These are phyloP conservation scores for Deroplatys truncata DNA, from an alignment of 2,888 invertebrate species.

Conservation along the genomic window DNA sequence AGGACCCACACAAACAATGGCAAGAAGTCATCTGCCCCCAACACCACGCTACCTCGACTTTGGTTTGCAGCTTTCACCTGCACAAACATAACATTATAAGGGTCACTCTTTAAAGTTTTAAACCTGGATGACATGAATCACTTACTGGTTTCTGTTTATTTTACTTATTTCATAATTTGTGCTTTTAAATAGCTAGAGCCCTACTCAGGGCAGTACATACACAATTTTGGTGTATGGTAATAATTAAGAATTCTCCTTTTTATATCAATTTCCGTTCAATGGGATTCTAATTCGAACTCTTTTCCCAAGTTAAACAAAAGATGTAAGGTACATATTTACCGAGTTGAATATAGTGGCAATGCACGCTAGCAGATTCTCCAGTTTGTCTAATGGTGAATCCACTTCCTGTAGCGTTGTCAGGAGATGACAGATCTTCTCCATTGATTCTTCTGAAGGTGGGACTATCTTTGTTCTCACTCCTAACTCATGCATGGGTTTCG, in stretches of 20 bases:
- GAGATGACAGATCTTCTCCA: constrained; percentile 73
- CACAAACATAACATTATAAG: not conserved
- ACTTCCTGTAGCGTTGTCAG: constrained; percentile 83
- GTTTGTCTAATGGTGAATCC: constrained; percentile 88
- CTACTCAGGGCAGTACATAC: no score
- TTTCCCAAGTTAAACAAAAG: no score
- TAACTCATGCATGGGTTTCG: constrained; percentile 62
- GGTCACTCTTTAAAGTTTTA: not conserved
- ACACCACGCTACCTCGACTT: constrained; percentile 47
- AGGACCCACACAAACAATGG: constrained; percentile 90
- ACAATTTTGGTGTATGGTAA: no score
- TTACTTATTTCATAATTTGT: no score
- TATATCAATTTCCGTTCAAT: no score
- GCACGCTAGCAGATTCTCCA: constrained; percentile 85
- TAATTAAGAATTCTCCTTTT: no score
- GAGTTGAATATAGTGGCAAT: constrained; percentile 84
- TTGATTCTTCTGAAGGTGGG: constrained; percentile 68
- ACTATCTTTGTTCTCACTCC: constrained; percentile 70
- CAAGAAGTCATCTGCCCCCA: constrained; percentile 85
- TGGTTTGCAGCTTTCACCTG: constrained; percentile 66
- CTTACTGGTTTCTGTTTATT: no score
- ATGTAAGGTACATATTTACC: constrained; percentile 6
- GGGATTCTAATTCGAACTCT: no score
- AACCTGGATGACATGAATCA: no score
- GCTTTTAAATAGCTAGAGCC: no score